phyloP scores from a whole-genome alignment of 2,888 invertebrate species.

The Trachelus troglodyta region DNA sequence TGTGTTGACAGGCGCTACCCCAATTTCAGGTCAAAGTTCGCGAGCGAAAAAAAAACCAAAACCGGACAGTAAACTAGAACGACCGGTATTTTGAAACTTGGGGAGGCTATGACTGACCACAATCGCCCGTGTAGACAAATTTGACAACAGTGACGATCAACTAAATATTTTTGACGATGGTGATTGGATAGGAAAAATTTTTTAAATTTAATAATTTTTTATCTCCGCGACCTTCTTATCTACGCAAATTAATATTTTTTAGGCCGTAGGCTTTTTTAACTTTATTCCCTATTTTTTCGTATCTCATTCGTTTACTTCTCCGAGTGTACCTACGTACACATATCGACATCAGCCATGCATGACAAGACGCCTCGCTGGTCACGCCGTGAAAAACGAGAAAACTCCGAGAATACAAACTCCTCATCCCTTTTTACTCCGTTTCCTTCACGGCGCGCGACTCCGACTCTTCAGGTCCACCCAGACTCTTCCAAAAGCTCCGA shows the following conservation, averaged over 20 bases:
- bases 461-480: background rate
- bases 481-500: slow-evolving; percentile 35
- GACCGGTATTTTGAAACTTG: slow-evolving; percentile 35
- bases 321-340: slow-evolving; percentile 52
- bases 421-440: slow-evolving; percentile 26
- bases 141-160: slow-evolving; percentile 57
- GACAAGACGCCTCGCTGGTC: slow-evolving; percentile 63
- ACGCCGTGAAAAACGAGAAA: slow-evolving; percentile 61
- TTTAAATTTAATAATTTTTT: background rate
- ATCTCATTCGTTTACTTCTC: slow-evolving; percentile 38
- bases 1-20: slow-evolving; percentile 64
- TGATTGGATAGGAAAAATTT: background rate
- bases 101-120: slow-evolving; percentile 47
- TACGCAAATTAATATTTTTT: background rate
- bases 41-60: slow-evolving; percentile 27
- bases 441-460: background rate
- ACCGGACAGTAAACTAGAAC: slow-evolving; percentile 56
- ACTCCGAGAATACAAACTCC: slow-evolving; percentile 31
- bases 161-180: background rate
- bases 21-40: slow-evolving; percentile 58
- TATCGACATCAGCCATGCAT: slow-evolving; percentile 64
- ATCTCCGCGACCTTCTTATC: background rate
- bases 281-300: background rate
- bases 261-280: background rate
- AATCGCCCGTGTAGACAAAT: slow-evolving; percentile 65